Evolutionary conservation across 1,140 invertebrate species (phyloP).

Genomic region (Neuroterus valhalla): DNA sequence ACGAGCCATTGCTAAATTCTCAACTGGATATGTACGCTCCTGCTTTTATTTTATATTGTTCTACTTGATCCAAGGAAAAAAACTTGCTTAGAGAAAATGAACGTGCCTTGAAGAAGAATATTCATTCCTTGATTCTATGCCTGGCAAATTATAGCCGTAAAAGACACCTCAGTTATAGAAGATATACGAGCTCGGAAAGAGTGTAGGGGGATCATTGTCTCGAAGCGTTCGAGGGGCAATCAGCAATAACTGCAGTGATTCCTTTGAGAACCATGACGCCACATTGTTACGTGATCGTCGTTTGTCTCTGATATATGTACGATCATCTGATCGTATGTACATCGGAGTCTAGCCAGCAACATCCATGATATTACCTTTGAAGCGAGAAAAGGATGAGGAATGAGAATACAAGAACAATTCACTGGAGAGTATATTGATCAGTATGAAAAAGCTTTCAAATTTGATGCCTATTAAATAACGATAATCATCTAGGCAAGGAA

Average conservation of each 20-base stretch:
- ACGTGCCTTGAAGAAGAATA: neutral
- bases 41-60: neutral
- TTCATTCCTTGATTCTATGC: neutral
- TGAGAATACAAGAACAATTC: neutral
- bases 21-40: no score
- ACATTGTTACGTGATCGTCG: constrained; percentile 64
- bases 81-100: neutral
- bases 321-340: neutral
- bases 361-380: neutral
- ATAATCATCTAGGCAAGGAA: no score
- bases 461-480: neutral
- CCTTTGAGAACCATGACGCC: constrained; percentile 56
- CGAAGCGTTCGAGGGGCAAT: constrained; percentile 53
- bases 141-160: neutral
- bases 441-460: neutral
- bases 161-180: constrained; percentile 17
- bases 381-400: neutral
- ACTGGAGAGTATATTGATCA: neutral
- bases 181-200: constrained; percentile 35
- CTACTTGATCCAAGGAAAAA: neutral
- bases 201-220: constrained; percentile 43
- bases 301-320: constrained; percentile 57
- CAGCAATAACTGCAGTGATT: constrained; percentile 56
- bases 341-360: neutral
- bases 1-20: no score